These are phyloP conservation scores for Brachionus plicatilis DNA, from an alignment of 1,140 invertebrate species.

Conservation along the genomic window DNA sequence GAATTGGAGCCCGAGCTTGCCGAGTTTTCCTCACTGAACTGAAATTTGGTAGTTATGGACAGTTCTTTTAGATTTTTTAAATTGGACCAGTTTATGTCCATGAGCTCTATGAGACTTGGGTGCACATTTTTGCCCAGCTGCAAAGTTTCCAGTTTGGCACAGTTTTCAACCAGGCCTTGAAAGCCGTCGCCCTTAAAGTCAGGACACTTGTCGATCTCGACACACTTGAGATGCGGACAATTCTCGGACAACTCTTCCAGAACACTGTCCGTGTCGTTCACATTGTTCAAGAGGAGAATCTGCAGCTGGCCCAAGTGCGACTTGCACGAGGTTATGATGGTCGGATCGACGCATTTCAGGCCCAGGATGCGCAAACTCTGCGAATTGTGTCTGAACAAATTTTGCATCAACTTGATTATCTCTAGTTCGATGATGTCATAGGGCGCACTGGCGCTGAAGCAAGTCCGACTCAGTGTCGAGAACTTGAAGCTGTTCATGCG, in stretches of 20 bases:
- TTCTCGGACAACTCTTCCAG: not conserved
- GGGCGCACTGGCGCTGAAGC: not conserved
- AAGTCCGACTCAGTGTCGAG: not conserved
- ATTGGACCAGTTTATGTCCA: conserved; percentile 9
- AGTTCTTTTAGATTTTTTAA: not conserved
- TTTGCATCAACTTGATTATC: conserved; percentile 19
- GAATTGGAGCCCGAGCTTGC: not conserved
- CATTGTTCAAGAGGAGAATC: conserved; percentile 21
- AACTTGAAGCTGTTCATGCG: not conserved
- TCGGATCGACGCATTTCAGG: conserved; percentile 39
- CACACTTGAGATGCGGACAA: not conserved
- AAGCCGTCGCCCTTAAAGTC: conserved; percentile 15
- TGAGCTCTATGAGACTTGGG: conserved; percentile 9
- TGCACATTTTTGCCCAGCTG: conserved; percentile 32
- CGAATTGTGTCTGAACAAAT: not conserved
- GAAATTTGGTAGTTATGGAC: conserved; percentile 31
- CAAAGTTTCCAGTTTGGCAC: conserved; percentile 29
- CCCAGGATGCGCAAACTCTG: conserved; percentile 7
- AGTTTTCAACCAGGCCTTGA: not conserved
- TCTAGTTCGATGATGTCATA: conserved; percentile 35
- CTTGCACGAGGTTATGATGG: conserved; percentile 26
- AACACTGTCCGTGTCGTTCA: conserved; percentile 35
- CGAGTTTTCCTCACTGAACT: not conserved
- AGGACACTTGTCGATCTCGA: conserved; percentile 31
- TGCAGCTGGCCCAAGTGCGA: not conserved